Base-by-base conservation (phyloP, 2,113 vertebrate species). In the Coreoperca whiteheadi region DNA sequence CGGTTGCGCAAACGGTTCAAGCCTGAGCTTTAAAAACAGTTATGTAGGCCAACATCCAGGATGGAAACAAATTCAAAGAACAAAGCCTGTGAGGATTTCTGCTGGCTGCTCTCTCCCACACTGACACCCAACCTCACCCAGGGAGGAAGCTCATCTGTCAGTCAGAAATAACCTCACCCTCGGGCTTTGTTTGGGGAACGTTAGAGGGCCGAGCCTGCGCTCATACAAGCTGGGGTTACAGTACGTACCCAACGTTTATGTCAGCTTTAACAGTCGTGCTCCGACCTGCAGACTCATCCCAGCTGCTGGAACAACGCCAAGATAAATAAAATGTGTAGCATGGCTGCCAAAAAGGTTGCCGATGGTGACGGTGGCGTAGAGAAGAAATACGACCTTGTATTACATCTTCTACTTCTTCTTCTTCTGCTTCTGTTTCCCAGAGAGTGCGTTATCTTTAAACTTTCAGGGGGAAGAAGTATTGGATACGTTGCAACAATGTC, bases 61-160 rank as follows among this genome's bases (percentile, higher is more conserved):
- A 66, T 41, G 25, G 8, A 10, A 37, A 23, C n/a, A n/a, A 23
- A 25, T 1, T 4, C 7, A 71, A 34, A 41, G 74, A 65, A 64
- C 51, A 60, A 73, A 53, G 61, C 25, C 18, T 0, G 18, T 10
- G 59, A 51, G 61, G 60, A 54, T 54, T 74, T 34, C 46, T 34
- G 66, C 57, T 41, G 66, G 32, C 10, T 46, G 74, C 15, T 66
- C 28, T 43, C 43, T 48, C 57, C 81, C 73, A 20, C 60, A 20
- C 12, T 2, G n/a, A 66, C 74, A 23, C 73, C 43, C 32, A 5
- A 4, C 30, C 20, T 71, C 81, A 18, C 48, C 74, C 73, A 51
- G 34, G 51, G 15, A 72, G 60, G 54, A 51, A 60, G 34, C 5
- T 73, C 74, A 66, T 43, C 51, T 1, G 37, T 67, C 63, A 67